Evolutionary conservation across 2,113 vertebrate genomes (phyloP).

Genomic region (Antidorcas marsupialis): DNA sequence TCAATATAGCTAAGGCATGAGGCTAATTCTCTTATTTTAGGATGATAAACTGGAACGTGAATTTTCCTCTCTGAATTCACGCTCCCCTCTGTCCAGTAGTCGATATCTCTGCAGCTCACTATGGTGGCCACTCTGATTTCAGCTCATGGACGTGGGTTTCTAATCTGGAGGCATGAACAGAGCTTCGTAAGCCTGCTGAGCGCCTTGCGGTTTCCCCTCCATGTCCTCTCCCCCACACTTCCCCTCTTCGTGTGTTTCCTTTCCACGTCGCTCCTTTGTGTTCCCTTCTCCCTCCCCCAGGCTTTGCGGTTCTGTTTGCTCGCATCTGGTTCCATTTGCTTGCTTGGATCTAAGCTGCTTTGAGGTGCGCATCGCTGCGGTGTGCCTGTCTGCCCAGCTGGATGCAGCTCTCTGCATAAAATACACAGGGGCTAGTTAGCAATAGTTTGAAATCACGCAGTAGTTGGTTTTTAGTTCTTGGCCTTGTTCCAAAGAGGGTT

Average conservation of each 20-base stretch:
- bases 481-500: background rate
- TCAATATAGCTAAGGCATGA: background rate
- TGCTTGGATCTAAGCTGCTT: background rate
- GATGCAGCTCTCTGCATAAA: background rate
- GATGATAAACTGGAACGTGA: background rate
- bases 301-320: no score
- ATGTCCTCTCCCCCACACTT: accelerated
- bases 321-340: accelerated
- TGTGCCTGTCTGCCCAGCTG: background rate
- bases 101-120: background rate
- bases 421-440: background rate
- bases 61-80: background rate
- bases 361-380: background rate
- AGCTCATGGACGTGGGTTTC: background rate
- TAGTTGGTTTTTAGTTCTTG: background rate
- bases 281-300: background rate
- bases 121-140: background rate
- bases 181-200: background rate
- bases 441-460: background rate
- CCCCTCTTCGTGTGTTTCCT: accelerated
- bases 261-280: accelerated
- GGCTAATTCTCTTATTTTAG: background rate
- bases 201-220: accelerated
- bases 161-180: background rate
- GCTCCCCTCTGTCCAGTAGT: background rate